Conservation (phyloP, 2,888 invertebrate genomes). For the Rapana venosa region DNA sequence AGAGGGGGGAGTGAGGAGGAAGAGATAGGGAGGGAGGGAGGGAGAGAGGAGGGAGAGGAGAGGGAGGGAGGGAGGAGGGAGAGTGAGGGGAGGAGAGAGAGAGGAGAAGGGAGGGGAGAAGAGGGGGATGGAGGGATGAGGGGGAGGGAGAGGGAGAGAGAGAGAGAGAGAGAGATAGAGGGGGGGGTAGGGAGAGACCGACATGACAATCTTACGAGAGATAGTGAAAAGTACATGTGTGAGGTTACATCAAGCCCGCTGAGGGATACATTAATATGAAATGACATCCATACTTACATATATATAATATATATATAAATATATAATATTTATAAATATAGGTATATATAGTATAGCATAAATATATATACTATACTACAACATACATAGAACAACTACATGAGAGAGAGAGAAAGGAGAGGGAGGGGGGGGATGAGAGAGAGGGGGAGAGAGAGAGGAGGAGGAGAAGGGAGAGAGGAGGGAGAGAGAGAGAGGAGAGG, state of each 20-base stretch:
- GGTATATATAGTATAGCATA: too few species aligned
- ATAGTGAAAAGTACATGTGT: too few species aligned
- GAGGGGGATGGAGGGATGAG: not conserved
- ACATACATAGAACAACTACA: not conserved
- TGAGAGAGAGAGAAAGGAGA: not conserved
- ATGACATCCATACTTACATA: not conserved
- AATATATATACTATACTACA: too few species aligned
- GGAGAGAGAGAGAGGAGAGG: not conserved
- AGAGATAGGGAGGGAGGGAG: not conserved
- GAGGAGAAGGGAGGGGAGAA: not conserved
- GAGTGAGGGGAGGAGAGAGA: not conserved
- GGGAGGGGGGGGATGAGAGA: not conserved
- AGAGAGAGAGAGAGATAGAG: conserved; percentile 9
- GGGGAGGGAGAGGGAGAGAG: not conserved
- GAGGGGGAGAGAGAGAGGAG: not conserved
- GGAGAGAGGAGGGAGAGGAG: not conserved
- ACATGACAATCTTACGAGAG: too few species aligned
- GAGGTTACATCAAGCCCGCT: too few species aligned
- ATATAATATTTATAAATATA: not conserved
- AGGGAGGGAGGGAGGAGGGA: not conserved
- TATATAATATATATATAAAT: conserved; percentile 11
- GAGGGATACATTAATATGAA: too few species aligned
- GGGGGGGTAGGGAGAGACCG: not conserved
- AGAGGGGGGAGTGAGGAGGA: conserved; percentile 18
- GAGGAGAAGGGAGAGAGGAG: not conserved